A percentile compares a stretch with the other conserved stretches of the same genome.
Evolutionary conservation across 2,888 invertebrate species (phyloP).

Genomic region (Orthosia gothica): DNA sequence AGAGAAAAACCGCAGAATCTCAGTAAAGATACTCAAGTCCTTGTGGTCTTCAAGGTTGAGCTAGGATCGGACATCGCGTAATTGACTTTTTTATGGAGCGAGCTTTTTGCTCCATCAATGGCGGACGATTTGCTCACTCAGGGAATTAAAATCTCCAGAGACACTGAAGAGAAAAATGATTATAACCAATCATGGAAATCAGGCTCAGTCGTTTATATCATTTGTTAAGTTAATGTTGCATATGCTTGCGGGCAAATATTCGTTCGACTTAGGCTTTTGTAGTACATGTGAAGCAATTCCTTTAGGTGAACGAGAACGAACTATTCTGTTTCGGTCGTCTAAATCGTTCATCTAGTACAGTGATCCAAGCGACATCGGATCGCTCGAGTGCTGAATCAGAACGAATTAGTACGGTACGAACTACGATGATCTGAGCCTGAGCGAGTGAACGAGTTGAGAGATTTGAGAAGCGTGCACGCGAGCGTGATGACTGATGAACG

Average conservation of each 20-base stretch:
- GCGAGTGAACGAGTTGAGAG: too few species aligned
- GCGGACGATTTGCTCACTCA: constrained; percentile 27
- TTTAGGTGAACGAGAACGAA: too few species aligned
- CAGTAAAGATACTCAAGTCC: constrained; percentile 39
- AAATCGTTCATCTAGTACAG: too few species aligned
- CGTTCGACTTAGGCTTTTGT: too few species aligned
- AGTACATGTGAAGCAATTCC: too few species aligned
- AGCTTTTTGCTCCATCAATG: constrained; percentile 34
- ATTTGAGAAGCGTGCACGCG: too few species aligned
- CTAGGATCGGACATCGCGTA: constrained; percentile 34
- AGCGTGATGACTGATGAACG: too few species aligned
- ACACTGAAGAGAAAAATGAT: constrained; percentile 31
- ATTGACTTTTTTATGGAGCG: constrained; percentile 36
- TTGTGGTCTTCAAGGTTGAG: constrained; percentile 15
- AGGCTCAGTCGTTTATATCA: background rate
- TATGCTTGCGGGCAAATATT: background rate
- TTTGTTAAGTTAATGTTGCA: background rate
- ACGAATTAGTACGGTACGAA: too few species aligned
- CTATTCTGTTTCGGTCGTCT: too few species aligned
- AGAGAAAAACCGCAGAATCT: constrained; percentile 34
- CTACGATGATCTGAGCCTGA: too few species aligned
- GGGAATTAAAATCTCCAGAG: constrained; percentile 22
- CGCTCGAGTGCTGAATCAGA: too few species aligned
- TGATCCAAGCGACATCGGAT: too few species aligned
- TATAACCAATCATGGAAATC: constrained; percentile 5